Evolutionary conservation across 2,797 vertebrate species (phyloP).

Genomic region (Sarcophilus harrisii): DNA sequence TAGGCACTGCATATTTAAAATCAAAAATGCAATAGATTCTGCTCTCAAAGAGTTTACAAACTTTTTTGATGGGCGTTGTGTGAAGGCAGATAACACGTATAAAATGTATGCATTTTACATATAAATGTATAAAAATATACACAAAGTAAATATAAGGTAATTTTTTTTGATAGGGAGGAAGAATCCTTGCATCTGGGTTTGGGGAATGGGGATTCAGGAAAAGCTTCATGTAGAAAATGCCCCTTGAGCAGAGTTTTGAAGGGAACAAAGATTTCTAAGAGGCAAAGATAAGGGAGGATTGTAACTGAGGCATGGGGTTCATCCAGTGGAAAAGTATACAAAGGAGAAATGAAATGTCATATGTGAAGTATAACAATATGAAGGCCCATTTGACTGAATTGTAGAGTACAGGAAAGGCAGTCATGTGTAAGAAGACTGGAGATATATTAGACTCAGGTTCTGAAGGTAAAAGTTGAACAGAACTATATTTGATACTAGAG

Average conservation of each 20-base stretch:
- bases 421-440: background rate
- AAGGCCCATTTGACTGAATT: background rate
- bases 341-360: background rate
- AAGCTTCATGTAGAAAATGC: background rate
- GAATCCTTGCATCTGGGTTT: background rate
- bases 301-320: background rate
- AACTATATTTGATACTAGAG: background rate
- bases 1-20: background rate
- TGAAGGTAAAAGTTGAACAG: background rate
- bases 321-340: background rate
- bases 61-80: background rate
- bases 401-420: background rate
- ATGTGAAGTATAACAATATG: background rate
- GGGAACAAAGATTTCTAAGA: background rate
- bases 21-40: background rate
- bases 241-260: background rate
- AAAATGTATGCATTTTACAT: too few relatives aligned
- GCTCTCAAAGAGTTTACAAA: background rate
- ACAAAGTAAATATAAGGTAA: background rate
- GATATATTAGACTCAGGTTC: background rate
- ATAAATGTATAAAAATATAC: too few relatives aligned
- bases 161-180: background rate
- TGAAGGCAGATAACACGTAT: background rate
- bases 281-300: background rate
- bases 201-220: too few relatives aligned